Evolutionary conservation across 2,113 vertebrate species (phyloP).

Genomic region (Asarcornis scutulata): DNA sequence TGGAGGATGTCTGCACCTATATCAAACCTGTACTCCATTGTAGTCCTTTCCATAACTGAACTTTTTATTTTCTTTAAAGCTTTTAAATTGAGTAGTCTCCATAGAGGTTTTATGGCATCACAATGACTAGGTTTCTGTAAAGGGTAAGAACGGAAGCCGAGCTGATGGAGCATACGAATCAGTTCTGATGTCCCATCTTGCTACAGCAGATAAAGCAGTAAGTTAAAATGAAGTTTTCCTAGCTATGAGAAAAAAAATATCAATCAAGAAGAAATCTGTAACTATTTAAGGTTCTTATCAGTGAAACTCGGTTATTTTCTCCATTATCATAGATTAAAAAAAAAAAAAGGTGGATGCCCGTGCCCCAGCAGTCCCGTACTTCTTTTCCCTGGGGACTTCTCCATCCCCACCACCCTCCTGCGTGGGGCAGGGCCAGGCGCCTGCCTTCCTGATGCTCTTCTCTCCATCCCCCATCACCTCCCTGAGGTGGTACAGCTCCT

Average conservation of each 20-base stretch:
- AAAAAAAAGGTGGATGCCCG: neutral
- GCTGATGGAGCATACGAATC: neutral
- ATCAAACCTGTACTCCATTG: neutral
- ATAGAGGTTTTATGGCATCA: neutral
- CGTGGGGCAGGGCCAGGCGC: rapidly evolving
- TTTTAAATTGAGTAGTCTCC: neutral
- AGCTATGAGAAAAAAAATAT: neutral
- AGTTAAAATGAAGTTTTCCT: neutral
- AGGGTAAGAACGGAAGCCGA: neutral
- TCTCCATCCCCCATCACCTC: neutral
- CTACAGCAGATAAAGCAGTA: neutral
- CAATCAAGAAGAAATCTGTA: neutral
- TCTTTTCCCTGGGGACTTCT: neutral
- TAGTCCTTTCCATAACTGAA: neutral
- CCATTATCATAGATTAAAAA: neutral
- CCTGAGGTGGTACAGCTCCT: neutral
- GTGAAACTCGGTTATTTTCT: neutral
- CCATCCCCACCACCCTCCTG: neutral
- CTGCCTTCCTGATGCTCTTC: neutral
- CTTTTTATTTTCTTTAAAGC: neutral
- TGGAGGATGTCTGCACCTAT: neutral
- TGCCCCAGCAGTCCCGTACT: too few relatives aligned
- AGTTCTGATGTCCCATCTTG: neutral
- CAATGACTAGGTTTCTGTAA: neutral
- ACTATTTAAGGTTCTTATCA: neutral